Conservation (phyloP, 2,113 vertebrate genomes). For the Murina feae region DNA sequence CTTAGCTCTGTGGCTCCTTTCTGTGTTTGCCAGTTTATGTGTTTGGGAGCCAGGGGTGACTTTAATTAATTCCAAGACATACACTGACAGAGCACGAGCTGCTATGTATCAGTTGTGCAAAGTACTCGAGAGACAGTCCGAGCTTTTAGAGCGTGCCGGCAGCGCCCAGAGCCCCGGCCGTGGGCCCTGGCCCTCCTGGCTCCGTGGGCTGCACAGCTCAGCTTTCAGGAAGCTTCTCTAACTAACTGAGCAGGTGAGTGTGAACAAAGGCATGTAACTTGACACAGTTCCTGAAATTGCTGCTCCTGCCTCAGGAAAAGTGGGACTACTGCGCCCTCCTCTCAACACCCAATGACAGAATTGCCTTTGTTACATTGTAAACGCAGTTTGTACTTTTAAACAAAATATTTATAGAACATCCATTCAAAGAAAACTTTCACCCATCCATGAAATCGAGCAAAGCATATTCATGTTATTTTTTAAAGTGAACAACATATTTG, state of each 20-base stretch:
- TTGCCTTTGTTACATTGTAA: background rate
- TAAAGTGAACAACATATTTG: background rate
- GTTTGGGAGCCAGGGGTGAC: background rate
- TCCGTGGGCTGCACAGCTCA: rapidly evolving
- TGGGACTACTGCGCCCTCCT: background rate
- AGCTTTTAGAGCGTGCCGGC: background rate
- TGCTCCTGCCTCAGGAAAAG: background rate
- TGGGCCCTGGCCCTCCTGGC: background rate
- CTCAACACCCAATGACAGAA: background rate
- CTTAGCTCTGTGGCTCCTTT: background rate
- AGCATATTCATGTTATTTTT: background rate
- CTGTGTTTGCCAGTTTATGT: background rate
- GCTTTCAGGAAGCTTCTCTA: background rate
- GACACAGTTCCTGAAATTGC: background rate
- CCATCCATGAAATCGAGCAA: background rate
- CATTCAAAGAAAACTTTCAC: background rate
- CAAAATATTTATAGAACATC: background rate
- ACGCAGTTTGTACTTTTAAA: background rate
- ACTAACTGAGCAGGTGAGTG: background rate
- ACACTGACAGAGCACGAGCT: background rate
- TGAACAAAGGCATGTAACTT: background rate
- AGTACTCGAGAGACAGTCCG: background rate
- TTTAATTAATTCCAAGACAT: background rate
- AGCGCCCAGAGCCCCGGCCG: background rate
- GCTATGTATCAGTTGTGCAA: background rate